Base-by-base conservation (phyloP, 2,113 vertebrate genomes). In the Myrmophylax atrothorax region DNA sequence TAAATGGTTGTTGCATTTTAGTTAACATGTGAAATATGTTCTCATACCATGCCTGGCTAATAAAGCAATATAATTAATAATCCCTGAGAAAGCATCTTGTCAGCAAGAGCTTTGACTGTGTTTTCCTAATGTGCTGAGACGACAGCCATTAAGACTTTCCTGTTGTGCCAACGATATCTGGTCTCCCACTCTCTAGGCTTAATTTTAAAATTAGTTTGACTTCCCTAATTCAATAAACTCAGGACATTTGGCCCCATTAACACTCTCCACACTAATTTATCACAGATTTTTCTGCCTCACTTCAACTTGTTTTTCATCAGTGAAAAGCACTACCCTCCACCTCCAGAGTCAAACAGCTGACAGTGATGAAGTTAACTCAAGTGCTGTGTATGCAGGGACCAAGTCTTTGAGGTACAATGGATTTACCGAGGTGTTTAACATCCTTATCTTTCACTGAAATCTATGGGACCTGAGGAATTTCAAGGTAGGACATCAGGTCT, bases 21-120 rank as follows among this genome's bases (percentile, higher is more conserved):
- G 96, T 94, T 97, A 97, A 95, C 74, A 44, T 66, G 91, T 19
- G 79, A 94, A 96, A 79, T 81, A 89, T 76, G 94, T 88, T 84
- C 47, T 66, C 28, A 17, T 81, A 37, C 85, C 20, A 63, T 81
- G 84, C 95, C 94, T 94, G 96, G 94, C 95, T 97, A 97, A 98
- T 98, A 97, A 95, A 1, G 47, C 91, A 75, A 93, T 95, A 95
- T 97, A 98, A 98, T 98, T 98, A 98, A 98, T 96, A 97, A 96
- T 77, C 90, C 91, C 96, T 49, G 63, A 93, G 73, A 98, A 98
- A 98, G 95, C 92, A 97, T 96, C 97, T 92, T 97, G 97, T 98
- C 98, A 98, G 98, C 97, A 26, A 95, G 96, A 94, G 77, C 90
- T 89, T 68, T 73, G 94, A 89, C 76, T 84, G 91, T 94, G 96